Evolutionary conservation across 2,797 vertebrate species (phyloP).

Genomic region (Pseudomugil tenellus): DNA sequence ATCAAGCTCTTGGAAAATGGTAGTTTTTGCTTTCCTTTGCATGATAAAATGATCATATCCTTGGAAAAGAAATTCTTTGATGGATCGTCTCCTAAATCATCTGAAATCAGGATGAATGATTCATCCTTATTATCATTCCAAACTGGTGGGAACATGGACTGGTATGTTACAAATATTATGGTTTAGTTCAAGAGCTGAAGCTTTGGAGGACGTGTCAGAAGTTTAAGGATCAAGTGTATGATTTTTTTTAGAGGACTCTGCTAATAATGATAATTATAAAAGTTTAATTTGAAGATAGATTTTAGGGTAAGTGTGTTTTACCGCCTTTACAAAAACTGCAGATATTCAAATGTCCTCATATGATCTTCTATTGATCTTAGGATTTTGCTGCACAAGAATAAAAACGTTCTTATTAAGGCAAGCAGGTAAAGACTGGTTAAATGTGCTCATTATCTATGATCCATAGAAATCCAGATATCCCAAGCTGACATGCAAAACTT

Average conservation of each 20-base stretch:
- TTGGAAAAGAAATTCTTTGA: no score
- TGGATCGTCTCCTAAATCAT: no score
- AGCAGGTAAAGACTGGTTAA: slow-evolving; percentile 37
- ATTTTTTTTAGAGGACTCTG: not conserved
- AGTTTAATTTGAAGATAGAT: not conserved
- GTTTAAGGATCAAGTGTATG: not conserved
- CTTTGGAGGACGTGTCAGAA: not conserved
- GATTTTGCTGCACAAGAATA: slow-evolving; percentile 35
- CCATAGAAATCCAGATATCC: slow-evolving; percentile 45
- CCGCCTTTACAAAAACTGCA: not conserved
- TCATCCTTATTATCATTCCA: not conserved
- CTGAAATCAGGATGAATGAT: no score
- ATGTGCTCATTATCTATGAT: slow-evolving; percentile 48
- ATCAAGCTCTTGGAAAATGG: not conserved
- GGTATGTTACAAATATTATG: not conserved
- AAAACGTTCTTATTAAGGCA: slow-evolving; percentile 28
- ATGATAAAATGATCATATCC: no score
- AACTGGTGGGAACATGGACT: not conserved
- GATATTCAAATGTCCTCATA: slow-evolving; percentile 27
- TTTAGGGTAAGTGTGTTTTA: not conserved
- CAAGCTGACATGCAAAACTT: slow-evolving; percentile 56
- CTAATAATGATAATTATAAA: not conserved
- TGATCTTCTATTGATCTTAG: slow-evolving; percentile 44
- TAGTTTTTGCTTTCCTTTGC: not conserved
- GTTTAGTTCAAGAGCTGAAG: not conserved